These are phyloP conservation scores for Euschistus heros DNA, from an alignment of 1,140 invertebrate genomes.

Conservation along the genomic window DNA sequence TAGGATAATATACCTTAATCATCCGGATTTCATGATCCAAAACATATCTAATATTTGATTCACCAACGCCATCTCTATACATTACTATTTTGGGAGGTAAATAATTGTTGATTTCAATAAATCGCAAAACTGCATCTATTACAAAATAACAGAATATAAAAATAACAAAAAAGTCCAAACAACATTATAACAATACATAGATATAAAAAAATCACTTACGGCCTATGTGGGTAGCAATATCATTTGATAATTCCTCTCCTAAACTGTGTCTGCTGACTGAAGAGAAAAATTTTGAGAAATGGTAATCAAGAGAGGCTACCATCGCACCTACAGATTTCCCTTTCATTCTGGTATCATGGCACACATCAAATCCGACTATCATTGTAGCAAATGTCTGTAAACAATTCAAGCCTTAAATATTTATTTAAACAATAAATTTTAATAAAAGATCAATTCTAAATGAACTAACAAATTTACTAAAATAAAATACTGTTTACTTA, in stretches of 20 bases:
- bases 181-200: not conserved
- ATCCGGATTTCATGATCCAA: constrained; percentile 46
- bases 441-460: too few species aligned
- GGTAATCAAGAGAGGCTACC: constrained; percentile 60
- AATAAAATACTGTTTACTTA: too few species aligned
- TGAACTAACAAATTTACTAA: too few species aligned
- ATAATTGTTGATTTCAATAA: constrained; percentile 37
- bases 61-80: constrained; percentile 72
- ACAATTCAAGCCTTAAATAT: too few species aligned
- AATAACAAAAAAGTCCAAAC: too few species aligned
- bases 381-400: too few species aligned
- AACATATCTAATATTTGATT: constrained; percentile 65
- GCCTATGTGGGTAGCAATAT: constrained; percentile 46
- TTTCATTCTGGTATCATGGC: constrained; percentile 58
- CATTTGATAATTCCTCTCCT: constrained; percentile 58
- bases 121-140: constrained; percentile 44
- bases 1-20: constrained; percentile 42
- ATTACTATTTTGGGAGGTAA: constrained; percentile 50
- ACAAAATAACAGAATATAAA: too few species aligned
- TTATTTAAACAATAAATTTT: too few species aligned
- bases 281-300: constrained; percentile 55
- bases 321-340: constrained; percentile 57
- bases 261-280: constrained; percentile 54
- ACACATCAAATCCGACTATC: constrained; percentile 81
- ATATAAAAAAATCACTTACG: constrained; percentile 21